Base-by-base conservation (phyloP, 30 jellyfish, hydroid and myxozoan species). In the Clytia hemisphaerica region DNA sequence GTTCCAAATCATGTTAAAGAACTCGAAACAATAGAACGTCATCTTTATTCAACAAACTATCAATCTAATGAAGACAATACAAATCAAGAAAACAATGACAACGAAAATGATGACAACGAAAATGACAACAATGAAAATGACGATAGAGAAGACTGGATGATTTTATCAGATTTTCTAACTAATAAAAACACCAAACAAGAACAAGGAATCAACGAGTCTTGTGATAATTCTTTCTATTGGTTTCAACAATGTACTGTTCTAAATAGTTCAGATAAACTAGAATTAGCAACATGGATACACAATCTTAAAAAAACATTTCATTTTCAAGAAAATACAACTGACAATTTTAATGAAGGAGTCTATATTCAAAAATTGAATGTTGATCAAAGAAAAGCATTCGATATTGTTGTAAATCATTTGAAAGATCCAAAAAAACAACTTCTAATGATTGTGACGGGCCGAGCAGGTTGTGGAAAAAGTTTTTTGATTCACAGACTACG, bases 91-190 rank as follows among this genome's bases (percentile, higher is more conserved):
- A 37, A 53, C 16, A 51, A 24, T 51, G 66, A 51, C 30, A 61
- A 7, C 18, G 50, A 6, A 28, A 60, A 70, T 16, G 77, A 47
- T 19, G 54, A 48, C 12, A 45, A 67, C 45, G 24, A 12, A 0
- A 31, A 51, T 14, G 30, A 51, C 14, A 12, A 22, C 14, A 5
- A 59, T 7, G 24, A 25, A 30, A 15, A 31, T 4, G 38, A 44
- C 10, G 80, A 73, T n/a, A 73, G 68, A 34, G 85, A 73, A 59
- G 85, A 60, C 28, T 58, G 85, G 85, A 73, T 73, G 85, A 57
- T 48, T 73, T 45, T 73, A 16, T 66, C 85, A 26, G 85, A 73
- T n/a, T 40, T 73, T 35, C 63, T 47, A n/a, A 51, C 28, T 24
- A 51, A 51, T 24, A 26, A 36, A 15, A n/a, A n/a, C n/a, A n/a